Conservation (phyloP, 2,888 invertebrate species). For the Cheilosia vernalis region DNA sequence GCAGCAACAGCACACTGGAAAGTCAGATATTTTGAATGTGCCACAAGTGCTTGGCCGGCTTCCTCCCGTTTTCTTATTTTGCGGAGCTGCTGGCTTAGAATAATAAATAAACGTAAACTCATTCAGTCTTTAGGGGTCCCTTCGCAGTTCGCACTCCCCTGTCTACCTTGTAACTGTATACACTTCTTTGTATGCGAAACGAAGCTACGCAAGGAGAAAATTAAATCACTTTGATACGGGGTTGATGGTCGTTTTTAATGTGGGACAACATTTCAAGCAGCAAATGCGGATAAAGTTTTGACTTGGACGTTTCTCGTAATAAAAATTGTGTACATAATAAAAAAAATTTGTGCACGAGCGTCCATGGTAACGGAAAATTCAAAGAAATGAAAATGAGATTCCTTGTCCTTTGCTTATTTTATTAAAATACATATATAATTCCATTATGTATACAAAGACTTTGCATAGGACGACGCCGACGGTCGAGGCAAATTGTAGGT, state of each 20-base stretch:
- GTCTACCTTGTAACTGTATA: not conserved
- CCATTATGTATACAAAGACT: conserved; percentile 55
- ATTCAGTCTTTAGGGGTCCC: conserved; percentile 56
- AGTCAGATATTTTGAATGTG: conserved; percentile 67
- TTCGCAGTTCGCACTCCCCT: conserved; percentile 28
- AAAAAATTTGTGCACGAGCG: conserved; percentile 42
- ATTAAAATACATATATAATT: conserved; percentile 68
- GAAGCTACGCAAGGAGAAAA: conserved; percentile 74
- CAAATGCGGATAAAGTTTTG: conserved; percentile 71
- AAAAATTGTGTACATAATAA: conserved; percentile 68
- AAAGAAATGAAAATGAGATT: conserved; percentile 70
- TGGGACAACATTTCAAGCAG: conserved; percentile 74
- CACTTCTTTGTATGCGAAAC: conserved; percentile 50
- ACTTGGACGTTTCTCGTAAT: conserved; percentile 57
- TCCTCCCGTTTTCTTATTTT: conserved; percentile 55
- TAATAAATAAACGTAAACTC: conserved; percentile 72
- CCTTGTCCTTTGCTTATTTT: conserved; percentile 68
- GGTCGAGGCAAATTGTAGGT: conserved; percentile 43
- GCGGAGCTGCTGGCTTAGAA: conserved; percentile 64
- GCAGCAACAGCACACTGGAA: conserved; percentile 11
- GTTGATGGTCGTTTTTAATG: conserved; percentile 73
- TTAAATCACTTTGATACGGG: conserved; percentile 74
- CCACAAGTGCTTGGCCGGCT: conserved; percentile 61
- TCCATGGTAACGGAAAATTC: conserved; percentile 60
- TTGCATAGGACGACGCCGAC: conserved; percentile 22